phyloP scores from a whole-genome alignment of 2,888 invertebrate species.

The Melolontha melolontha region DNA sequence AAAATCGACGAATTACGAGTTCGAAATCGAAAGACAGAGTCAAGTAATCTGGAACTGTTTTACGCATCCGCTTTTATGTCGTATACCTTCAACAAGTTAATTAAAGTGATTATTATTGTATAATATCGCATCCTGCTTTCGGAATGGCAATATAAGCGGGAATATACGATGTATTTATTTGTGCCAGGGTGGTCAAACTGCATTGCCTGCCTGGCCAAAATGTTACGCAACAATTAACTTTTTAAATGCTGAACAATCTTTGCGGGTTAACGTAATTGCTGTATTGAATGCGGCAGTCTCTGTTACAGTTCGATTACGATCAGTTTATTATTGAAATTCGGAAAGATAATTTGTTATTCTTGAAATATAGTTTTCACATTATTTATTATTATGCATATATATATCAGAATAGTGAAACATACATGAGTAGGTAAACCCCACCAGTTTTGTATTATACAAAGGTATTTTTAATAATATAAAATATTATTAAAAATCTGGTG shows the following conservation, averaged over 20 bases:
- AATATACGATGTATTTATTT: constrained; percentile 40
- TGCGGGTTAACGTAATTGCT: constrained; percentile 51
- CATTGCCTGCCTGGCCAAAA: constrained; percentile 48
- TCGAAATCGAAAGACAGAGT: background rate
- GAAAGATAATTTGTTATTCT: no score
- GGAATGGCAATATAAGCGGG: constrained; percentile 15
- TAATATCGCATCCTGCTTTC: constrained; percentile 22
- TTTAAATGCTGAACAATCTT: constrained; percentile 49
- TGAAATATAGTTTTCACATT: no score
- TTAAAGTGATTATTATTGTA: constrained; percentile 35
- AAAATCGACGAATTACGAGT: background rate
- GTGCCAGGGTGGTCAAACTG: constrained; percentile 49
- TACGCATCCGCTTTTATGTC: background rate
- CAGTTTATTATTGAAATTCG: constrained; percentile 6
- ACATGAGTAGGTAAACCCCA: no score
- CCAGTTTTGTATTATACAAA: no score
- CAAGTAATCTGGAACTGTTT: constrained; percentile 14
- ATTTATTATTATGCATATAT: no score
- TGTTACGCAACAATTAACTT: constrained; percentile 52
- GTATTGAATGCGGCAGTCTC: constrained; percentile 51
- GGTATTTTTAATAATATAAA: no score
- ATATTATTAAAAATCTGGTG: no score
- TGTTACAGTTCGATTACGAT: constrained; percentile 45
- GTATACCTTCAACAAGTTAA: constrained; percentile 35
- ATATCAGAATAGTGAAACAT: no score